phyloP scores from a whole-genome alignment of 2,113 vertebrate genomes.

The Fulica atra region DNA sequence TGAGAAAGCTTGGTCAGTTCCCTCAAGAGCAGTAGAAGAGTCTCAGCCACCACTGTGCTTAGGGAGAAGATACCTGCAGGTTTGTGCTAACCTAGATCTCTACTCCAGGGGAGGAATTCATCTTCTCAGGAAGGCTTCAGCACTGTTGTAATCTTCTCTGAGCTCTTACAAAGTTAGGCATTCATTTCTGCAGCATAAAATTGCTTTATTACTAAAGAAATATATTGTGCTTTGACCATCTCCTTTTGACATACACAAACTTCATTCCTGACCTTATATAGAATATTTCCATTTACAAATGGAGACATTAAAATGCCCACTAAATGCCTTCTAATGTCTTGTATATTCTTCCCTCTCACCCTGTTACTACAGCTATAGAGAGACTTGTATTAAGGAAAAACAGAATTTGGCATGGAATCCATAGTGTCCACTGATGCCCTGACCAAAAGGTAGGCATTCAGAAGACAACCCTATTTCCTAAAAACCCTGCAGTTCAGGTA shows the following conservation, averaged over 20 bases:
- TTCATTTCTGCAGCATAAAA: not conserved
- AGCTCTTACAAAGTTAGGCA: not conserved
- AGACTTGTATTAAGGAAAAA: not conserved
- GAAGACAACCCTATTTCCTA: not conserved
- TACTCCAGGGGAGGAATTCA: not conserved
- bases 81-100: not conserved
- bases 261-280: not conserved
- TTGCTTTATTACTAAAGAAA: not conserved
- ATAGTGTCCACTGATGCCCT: rapidly evolving
- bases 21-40: not conserved
- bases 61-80: not conserved
- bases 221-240: not conserved
- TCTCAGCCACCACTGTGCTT: not conserved
- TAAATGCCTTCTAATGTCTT: not conserved
- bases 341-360: not conserved
- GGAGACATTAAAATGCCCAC: not conserved
- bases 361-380: not conserved
- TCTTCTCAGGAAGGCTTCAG: not conserved
- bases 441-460: not conserved
- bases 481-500: not conserved
- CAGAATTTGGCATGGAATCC: not conserved
- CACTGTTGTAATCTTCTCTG: not conserved
- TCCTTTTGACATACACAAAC: not conserved
- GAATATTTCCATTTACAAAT: not conserved
- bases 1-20: not conserved